These are phyloP conservation scores for Timema podura DNA, from an alignment of 2,888 invertebrate species.

Conservation along the genomic window DNA sequence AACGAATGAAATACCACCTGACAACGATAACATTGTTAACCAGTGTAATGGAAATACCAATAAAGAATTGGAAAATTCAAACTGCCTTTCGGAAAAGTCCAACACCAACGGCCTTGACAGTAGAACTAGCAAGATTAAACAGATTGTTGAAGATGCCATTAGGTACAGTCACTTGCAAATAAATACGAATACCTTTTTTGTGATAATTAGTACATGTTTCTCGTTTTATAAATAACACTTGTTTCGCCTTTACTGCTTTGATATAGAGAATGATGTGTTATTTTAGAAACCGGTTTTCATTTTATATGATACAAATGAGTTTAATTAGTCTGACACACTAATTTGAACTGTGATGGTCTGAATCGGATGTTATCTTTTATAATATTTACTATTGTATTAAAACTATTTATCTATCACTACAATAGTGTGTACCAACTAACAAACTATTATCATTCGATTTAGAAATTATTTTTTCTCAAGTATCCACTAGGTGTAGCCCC, in stretches of 20 bases:
- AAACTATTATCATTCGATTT: no score
- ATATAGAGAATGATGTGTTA: no score
- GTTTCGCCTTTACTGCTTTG: background rate
- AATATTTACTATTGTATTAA: no score
- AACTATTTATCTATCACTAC: no score
- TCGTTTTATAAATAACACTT: background rate
- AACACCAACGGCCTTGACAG: constrained; percentile 26
- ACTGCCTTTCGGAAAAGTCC: constrained; percentile 1
- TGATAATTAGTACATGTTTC: background rate
- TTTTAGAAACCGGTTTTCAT: no score
- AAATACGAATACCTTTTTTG: background rate
- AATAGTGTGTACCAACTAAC: no score
- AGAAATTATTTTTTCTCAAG: no score
- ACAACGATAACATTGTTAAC: constrained; percentile 4
- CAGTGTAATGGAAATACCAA: background rate
- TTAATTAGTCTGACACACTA: no score
- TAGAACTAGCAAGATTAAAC: constrained; percentile 47
- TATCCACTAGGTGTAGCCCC: no score
- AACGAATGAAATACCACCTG: background rate
- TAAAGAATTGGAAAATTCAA: background rate
- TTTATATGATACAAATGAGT: no score
- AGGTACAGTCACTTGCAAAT: constrained; percentile 45
- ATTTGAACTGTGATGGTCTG: no score
- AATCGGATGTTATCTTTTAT: no score
- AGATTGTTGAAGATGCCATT: constrained; percentile 61